Conservation (phyloP, 2,888 invertebrate genomes). For the Meghimatium bilineatum region DNA sequence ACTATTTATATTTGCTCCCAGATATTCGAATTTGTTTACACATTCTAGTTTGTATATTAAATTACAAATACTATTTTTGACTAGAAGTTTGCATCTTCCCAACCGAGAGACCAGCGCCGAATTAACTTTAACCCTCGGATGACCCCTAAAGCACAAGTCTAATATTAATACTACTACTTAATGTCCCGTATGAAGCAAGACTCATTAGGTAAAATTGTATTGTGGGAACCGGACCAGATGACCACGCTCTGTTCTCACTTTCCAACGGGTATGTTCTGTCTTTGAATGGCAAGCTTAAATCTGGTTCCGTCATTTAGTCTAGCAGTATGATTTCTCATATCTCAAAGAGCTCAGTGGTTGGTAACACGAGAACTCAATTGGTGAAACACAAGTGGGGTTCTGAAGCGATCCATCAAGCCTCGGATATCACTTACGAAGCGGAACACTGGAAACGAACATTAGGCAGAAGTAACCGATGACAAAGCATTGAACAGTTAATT, state of each 20-base stretch:
- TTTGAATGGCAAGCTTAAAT: neutral
- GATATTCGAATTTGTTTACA: no score
- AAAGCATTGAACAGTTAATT: no score
- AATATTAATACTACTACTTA: neutral
- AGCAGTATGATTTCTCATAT: neutral
- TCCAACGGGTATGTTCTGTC: neutral
- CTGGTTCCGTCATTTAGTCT: neutral
- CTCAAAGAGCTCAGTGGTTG: neutral
- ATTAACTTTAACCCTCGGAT: no score
- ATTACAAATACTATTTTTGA: no score
- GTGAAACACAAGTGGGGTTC: constrained; percentile 4
- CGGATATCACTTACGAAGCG: neutral
- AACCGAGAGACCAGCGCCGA: no score
- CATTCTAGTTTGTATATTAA: no score
- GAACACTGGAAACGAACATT: no score
- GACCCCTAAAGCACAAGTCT: no score
- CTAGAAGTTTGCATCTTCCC: no score
- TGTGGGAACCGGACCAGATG: neutral
- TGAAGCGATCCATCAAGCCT: neutral
- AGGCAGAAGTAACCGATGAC: no score
- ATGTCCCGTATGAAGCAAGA: neutral
- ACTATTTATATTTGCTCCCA: no score
- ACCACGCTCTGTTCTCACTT: neutral
- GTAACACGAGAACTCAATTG: neutral
- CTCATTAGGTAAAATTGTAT: neutral